These are phyloP conservation scores for Terebella lapidaria DNA, from an alignment of 2,888 invertebrate species.

Conservation along the genomic window DNA sequence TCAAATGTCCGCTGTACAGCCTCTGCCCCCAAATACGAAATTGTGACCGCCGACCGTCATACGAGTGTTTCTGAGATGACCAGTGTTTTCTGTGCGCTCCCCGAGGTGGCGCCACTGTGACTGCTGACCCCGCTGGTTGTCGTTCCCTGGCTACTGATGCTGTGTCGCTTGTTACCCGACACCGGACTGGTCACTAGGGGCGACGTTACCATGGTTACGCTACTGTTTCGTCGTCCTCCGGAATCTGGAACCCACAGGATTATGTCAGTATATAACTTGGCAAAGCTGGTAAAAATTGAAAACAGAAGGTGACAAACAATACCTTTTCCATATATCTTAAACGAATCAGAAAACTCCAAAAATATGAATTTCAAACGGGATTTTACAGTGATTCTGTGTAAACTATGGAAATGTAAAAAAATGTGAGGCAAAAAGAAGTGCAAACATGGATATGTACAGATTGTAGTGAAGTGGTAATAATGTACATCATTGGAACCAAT, in stretches of 20 bases:
- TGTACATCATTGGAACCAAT: too few relatives aligned
- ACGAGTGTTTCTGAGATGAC: slow-evolving; percentile 1
- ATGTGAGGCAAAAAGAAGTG: too few relatives aligned
- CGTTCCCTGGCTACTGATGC: slow-evolving; percentile 1
- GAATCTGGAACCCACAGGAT: neutral
- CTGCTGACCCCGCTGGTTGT: neutral
- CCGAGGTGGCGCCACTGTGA: neutral
- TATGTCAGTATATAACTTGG: too few relatives aligned
- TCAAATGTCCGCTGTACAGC: too few relatives aligned
- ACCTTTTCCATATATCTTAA: too few relatives aligned
- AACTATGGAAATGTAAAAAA: neutral
- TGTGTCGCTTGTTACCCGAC: neutral
- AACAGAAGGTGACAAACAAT: too few relatives aligned
- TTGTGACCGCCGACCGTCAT: neutral
- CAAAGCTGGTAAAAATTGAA: too few relatives aligned
- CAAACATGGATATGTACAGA: neutral
- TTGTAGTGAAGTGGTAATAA: too few relatives aligned
- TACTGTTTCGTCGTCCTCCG: neutral
- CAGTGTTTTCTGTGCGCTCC: neutral
- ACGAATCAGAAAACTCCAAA: too few relatives aligned
- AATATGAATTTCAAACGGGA: neutral
- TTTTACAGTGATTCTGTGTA: neutral
- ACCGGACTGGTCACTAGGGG: neutral
- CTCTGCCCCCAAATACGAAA: too few relatives aligned
- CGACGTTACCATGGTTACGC: neutral